A percentile compares a stretch with the other conserved stretches of the same genome.
Evolutionary conservation across 2,888 invertebrate species (phyloP).

Genomic region (Calameuta pallipes): DNA sequence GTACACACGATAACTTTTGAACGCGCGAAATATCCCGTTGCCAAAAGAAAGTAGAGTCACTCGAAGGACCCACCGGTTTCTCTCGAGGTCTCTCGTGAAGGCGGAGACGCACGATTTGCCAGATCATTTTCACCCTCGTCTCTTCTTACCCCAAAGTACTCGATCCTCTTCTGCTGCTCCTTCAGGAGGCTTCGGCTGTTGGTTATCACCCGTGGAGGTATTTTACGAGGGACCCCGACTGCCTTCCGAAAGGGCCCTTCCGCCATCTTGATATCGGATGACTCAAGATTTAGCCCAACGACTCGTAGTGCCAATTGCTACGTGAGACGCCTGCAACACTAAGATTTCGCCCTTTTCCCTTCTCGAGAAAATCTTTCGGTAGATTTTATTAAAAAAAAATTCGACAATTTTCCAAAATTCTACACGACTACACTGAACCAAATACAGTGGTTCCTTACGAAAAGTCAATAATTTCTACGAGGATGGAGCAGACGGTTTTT

Average conservation of each 20-base stretch:
- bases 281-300: conserved; percentile 19
- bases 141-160: not conserved
- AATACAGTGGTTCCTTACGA: not conserved
- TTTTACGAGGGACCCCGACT: not conserved
- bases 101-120: not conserved
- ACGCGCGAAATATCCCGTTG: not conserved
- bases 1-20: not conserved
- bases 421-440: not conserved
- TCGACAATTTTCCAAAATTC: not conserved
- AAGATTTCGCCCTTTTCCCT: not conserved
- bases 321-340: conserved; percentile 16
- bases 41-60: not conserved
- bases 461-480: not conserved
- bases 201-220: not conserved
- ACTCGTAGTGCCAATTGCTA: conserved; percentile 20
- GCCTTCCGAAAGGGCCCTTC: not conserved
- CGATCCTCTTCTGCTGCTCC: not conserved
- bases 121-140: not conserved
- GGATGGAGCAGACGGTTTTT: not conserved
- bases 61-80: not conserved
- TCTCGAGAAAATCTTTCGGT: not conserved
- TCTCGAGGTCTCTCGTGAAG: not conserved
- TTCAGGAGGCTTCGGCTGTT: not conserved
- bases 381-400: conserved; percentile 19
- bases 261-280: conserved; percentile 17